These are phyloP conservation scores for Epirrhoe tristata DNA, from an alignment of 2,888 invertebrate species.

Conservation along the genomic window DNA sequence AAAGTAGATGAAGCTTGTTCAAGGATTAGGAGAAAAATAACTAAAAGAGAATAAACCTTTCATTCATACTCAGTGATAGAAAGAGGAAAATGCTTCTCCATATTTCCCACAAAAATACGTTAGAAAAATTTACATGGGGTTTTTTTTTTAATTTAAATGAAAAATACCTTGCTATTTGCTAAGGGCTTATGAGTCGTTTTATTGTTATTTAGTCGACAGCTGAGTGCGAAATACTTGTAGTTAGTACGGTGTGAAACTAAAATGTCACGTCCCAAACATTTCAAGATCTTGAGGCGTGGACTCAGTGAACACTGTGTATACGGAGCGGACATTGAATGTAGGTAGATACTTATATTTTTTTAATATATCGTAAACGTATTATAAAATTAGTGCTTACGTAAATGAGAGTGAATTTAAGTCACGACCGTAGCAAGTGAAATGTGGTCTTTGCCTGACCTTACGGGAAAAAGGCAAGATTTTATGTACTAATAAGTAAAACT, in stretches of 20 bases:
- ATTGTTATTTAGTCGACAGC: conserved; percentile 33
- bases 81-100: neutral
- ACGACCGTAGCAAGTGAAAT: no score
- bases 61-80: neutral
- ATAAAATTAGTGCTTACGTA: no score
- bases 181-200: conserved; percentile 9
- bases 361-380: no score
- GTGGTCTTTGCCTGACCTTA: no score
- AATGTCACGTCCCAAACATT: conserved; percentile 71
- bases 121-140: neutral
- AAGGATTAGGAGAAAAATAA: neutral
- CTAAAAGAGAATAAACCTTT: neutral
- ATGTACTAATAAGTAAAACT: no score
- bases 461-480: no score
- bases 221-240: conserved; percentile 55
- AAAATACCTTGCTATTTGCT: neutral
- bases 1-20: neutral
- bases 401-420: no score
- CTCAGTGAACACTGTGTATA: neutral
- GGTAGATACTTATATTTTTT: no score
- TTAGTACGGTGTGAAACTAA: conserved; percentile 63
- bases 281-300: conserved; percentile 49
- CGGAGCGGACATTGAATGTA: neutral
- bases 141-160: conserved; percentile 2
- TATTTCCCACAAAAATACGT: neutral